These are phyloP conservation scores for Hypercompe scribonia DNA, from an alignment of 2,888 invertebrate species.

Conservation along the genomic window DNA sequence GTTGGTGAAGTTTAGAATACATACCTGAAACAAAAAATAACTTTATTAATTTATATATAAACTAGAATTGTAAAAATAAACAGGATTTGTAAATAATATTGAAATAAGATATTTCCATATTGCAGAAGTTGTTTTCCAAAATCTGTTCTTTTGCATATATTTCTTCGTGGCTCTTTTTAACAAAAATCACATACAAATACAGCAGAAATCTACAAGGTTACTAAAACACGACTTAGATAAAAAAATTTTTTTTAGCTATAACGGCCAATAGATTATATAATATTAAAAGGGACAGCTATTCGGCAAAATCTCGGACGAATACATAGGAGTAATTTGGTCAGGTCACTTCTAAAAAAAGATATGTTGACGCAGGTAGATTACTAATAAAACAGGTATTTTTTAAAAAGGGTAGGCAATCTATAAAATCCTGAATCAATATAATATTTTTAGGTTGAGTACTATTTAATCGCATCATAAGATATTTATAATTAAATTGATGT, in stretches of 20 bases:
- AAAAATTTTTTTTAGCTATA: background rate
- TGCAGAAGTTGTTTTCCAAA: background rate
- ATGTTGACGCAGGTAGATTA: background rate
- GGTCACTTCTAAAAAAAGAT: background rate
- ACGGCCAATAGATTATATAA: background rate
- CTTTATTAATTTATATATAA: background rate
- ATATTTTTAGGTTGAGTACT: background rate
- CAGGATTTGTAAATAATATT: background rate
- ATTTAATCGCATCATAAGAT: background rate
- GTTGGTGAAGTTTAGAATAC: background rate
- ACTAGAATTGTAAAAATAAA: background rate
- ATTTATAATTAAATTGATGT: background rate
- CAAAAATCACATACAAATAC: too few species aligned
- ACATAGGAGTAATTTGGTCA: background rate
- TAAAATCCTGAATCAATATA: background rate
- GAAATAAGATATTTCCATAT: too few species aligned
- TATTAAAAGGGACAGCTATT: background rate
- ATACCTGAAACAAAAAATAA: constrained; percentile 9
- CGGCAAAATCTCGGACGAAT: background rate
- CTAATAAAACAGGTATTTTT: background rate
- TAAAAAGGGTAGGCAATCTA: too few species aligned
- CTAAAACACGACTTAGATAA: background rate
- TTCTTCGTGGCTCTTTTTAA: background rate
- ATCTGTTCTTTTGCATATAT: background rate
- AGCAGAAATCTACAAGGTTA: too few species aligned